These are phyloP conservation scores for Loriculus beryllinus DNA, from an alignment of 2,797 vertebrate species.

Conservation along the genomic window DNA sequence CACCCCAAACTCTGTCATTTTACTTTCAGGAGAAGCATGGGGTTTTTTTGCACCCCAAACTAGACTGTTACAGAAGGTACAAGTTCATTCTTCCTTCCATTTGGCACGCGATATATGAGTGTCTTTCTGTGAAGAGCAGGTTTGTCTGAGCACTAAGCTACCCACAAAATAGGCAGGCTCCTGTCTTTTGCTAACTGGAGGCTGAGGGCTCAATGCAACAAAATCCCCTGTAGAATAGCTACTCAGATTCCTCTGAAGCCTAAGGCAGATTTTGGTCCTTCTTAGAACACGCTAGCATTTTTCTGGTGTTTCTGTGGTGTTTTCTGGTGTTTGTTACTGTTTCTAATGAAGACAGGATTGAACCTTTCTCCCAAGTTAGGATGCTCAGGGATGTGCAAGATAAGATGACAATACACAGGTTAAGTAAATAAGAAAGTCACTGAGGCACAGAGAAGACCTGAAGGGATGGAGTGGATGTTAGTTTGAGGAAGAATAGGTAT, in stretches of 20 bases:
- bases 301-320: not conserved
- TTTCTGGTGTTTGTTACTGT: not conserved
- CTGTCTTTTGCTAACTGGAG: not conserved
- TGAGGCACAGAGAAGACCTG: not conserved
- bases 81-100: not conserved
- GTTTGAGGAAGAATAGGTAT: not conserved
- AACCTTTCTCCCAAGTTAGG: not conserved
- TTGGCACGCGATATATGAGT: not conserved
- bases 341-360: not conserved
- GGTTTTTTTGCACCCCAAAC: not conserved
- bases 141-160: not conserved
- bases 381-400: not conserved
- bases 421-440: not conserved
- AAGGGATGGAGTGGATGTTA: not conserved
- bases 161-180: not conserved
- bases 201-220: not conserved
- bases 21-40: not conserved
- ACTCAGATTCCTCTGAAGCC: not conserved
- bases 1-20: not conserved
- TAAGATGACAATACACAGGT: not conserved
- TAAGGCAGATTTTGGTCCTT: not conserved
- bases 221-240: not conserved
- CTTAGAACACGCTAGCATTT: not conserved
- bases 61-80: not conserved
- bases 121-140: not conserved